Conservation (phyloP, 2,113 vertebrate species). For the Mastomys coucha region DNA sequence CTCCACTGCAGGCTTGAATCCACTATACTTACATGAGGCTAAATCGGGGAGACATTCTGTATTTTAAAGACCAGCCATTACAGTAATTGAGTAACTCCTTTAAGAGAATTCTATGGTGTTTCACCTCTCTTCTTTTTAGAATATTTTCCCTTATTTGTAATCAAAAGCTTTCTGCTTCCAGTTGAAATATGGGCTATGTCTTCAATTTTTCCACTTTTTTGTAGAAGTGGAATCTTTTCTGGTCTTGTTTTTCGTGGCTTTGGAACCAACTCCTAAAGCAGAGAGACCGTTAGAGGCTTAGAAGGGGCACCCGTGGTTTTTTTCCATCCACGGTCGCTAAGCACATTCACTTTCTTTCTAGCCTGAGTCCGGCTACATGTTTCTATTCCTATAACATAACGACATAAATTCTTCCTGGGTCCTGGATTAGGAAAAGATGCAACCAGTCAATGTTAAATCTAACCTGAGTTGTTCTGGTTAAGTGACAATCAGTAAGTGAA, state of each 20-base stretch:
- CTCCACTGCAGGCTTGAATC: constrained; percentile 39
- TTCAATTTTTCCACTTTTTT: constrained; percentile 52
- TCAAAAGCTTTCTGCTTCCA: constrained; percentile 55
- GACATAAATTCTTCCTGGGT: not conserved
- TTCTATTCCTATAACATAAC: not conserved
- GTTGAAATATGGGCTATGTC: constrained; percentile 43
- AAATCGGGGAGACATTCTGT: constrained; percentile 64
- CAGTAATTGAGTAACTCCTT: constrained; percentile 38
- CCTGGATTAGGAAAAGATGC: not conserved
- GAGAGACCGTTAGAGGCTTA: not conserved
- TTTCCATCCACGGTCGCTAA: not conserved
- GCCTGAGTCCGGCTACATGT: not conserved
- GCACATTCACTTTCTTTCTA: not conserved
- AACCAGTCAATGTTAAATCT: not conserved
- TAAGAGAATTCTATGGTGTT: constrained; percentile 17
- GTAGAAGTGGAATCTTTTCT: constrained; percentile 62
- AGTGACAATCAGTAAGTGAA: not conserved
- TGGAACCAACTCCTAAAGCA: constrained; percentile 17
- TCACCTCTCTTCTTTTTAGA: constrained; percentile 41
- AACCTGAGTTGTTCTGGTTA: not conserved
- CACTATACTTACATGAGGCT: constrained; percentile 40
- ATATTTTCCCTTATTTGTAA: constrained; percentile 74
- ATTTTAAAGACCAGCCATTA: constrained; percentile 61
- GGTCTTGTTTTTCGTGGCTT: constrained; percentile 25
- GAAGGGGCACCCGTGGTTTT: not conserved